phyloP scores from a whole-genome alignment of 2,888 invertebrate genomes.

The Chrysina gloriosa region DNA sequence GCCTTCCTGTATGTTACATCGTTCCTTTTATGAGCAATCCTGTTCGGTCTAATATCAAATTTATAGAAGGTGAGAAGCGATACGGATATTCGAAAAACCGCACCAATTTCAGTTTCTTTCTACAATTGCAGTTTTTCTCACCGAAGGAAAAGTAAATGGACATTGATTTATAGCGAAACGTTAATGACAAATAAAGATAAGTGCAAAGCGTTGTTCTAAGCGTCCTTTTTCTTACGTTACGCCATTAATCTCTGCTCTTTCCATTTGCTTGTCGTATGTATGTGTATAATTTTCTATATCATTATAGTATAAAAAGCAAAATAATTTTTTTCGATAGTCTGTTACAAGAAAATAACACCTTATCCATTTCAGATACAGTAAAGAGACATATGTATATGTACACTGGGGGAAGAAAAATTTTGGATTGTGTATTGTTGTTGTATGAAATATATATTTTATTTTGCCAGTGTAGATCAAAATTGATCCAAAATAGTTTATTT shows the following conservation, averaged over 20 bases:
- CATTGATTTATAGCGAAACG: constrained; percentile 59
- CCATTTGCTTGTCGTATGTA: constrained; percentile 68
- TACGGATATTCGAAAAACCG: constrained; percentile 8
- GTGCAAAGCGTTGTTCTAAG: constrained; percentile 61
- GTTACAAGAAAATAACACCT: too few relatives aligned
- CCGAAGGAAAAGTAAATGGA: constrained; percentile 47
- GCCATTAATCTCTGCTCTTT: constrained; percentile 38
- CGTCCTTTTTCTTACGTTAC: constrained; percentile 30
- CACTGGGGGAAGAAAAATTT: too few relatives aligned
- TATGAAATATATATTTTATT: too few relatives aligned
- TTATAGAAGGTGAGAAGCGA: constrained; percentile 29
- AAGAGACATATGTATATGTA: too few relatives aligned
- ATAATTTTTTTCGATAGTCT: too few relatives aligned
- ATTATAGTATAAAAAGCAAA: constrained; percentile 47
- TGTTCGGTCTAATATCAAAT: constrained; percentile 20
- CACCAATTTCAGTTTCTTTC: constrained; percentile 37
- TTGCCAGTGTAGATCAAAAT: too few relatives aligned
- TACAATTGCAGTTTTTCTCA: constrained; percentile 39
- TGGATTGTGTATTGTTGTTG: too few relatives aligned
- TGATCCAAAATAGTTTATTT: too few relatives aligned
- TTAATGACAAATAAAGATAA: constrained; percentile 64
- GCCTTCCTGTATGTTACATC: constrained; percentile 1
- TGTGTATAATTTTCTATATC: constrained; percentile 63
- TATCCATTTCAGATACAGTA: too few relatives aligned
- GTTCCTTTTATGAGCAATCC: constrained; percentile 24